phyloP scores from a whole-genome alignment of 2,797 vertebrate genomes.

The Eleutherodactylus coqui region DNA sequence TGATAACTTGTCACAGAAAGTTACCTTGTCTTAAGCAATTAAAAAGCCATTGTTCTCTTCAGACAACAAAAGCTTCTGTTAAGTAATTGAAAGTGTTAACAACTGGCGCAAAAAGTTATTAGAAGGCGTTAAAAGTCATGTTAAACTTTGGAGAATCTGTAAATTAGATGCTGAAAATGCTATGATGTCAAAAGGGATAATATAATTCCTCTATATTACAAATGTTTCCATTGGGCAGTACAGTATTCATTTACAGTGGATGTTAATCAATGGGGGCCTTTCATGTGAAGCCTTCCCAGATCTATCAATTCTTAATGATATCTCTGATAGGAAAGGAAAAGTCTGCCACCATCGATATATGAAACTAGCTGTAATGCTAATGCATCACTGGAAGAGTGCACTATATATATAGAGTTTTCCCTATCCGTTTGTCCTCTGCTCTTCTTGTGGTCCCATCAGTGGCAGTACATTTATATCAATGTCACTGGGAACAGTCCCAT shows the following conservation, averaged over 20 bases:
- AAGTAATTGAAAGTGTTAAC: no score
- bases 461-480: conserved; percentile 33
- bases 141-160: no score
- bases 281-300: not conserved
- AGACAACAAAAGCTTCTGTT: no score
- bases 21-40: no score
- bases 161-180: no score
- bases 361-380: not conserved
- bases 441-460: conserved; percentile 2
- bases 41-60: no score
- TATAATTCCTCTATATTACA: no score
- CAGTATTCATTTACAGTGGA: not conserved
- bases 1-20: no score
- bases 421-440: conserved; percentile 9
- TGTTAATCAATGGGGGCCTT: not conserved
- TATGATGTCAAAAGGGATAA: no score
- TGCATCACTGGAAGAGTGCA: not conserved
- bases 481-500: conserved; percentile 29
- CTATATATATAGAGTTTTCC: not conserved
- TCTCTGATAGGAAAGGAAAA: not conserved
- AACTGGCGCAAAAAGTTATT: no score
- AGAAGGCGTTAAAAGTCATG: no score
- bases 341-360: not conserved
- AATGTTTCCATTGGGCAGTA: not conserved
- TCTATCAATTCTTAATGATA: not conserved